Percentiles rank a stretch among this genome's conserved stretches.
phyloP scores from a whole-genome alignment of 2,888 invertebrate genomes.

The Volucella inanis region DNA sequence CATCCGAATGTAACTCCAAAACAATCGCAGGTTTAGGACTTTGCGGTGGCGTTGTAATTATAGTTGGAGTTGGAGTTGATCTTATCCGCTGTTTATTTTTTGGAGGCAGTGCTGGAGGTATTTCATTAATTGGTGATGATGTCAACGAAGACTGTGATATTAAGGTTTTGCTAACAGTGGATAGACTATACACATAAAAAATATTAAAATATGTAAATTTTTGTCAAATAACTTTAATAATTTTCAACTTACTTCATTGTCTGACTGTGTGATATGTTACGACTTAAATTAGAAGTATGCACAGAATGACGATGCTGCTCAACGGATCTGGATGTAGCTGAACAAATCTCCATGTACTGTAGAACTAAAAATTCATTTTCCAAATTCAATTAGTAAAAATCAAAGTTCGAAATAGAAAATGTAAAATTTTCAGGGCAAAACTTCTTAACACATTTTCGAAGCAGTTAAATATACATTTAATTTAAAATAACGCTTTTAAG shows the following conservation, averaged over 20 bases:
- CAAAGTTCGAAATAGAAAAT: background rate
- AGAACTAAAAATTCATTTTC: slow-evolving; percentile 87
- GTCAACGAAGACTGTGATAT: slow-evolving; percentile 69
- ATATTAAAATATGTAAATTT: background rate
- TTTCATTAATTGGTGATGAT: slow-evolving; percentile 78
- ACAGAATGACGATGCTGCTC: slow-evolving; percentile 94
- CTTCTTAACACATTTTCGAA: slow-evolving; percentile 9
- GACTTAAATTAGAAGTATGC: slow-evolving; percentile 88
- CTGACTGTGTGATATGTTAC: slow-evolving; percentile 82
- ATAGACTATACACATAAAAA: slow-evolving; percentile 48
- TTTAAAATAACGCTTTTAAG: too few relatives aligned
- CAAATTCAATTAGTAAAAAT: slow-evolving; percentile 2
- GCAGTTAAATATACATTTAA: background rate
- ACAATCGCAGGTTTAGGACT: slow-evolving; percentile 81
- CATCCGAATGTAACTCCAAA: slow-evolving; percentile 65
- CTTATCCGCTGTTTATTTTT: slow-evolving; percentile 83
- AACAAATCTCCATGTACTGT: slow-evolving; percentile 98
- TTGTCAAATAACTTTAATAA: background rate
- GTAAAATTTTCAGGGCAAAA: slow-evolving; percentile 5
- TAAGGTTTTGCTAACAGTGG: slow-evolving; percentile 57
- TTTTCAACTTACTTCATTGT: slow-evolving; percentile 82
- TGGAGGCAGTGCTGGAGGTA: slow-evolving; percentile 86
- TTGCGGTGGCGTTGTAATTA: slow-evolving; percentile 84
- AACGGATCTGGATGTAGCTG: slow-evolving; percentile 89
- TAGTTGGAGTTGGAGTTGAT: slow-evolving; percentile 78